Base-by-base conservation (phyloP, 1,140 invertebrate species). In the Paramacrobiotus metropolitanus region DNA sequence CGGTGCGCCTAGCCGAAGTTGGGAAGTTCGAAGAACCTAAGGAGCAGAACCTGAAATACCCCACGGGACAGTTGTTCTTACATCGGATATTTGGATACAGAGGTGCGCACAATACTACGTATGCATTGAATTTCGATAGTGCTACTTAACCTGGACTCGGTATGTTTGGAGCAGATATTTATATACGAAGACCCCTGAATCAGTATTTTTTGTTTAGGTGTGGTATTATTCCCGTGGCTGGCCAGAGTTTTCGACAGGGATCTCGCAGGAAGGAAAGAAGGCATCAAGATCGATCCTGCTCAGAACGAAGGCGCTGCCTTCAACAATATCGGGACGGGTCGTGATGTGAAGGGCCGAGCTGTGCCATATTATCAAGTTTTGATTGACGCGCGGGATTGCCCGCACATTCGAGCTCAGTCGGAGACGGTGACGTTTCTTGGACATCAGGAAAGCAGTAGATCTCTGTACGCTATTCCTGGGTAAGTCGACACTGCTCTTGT, bases 371-470 rank as follows among this genome's bases (percentile, higher is more conserved):
- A 95, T 74, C 89, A 95, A 78, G 89, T 93, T 21, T 77, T 96
- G 2, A 94, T 96, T 68, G 92, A 96, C 74, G 85, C 87, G 61
- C 78, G 91, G 70, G 92, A 96, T 77, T 91, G 87, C 72, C 90
- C 90, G 28, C 88, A 83, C 73, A 92, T 95, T 75, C 79, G 89
- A 69, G 87, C 89, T 2, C 90, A 94, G 77, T 91, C 89, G 44
- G 90, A 95, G 77, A 87, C 90, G 30, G 91, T 96, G 0, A 95
- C 92, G n/a, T 95, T 96, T 75, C 74, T 95, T 28, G 89, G 89
- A 2, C 92, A 89, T 71, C 89, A 93, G 73, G 89, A 94, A 71
- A 90, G 87, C 21, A 91, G 85, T 69, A 77, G 87, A 48, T 71
- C 73, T 72, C 73, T 94, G 4, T 94, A 94, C 75, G 88, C 90